These are phyloP conservation scores for Chorisops tibialis DNA, from an alignment of 2,888 invertebrate genomes.

Conservation along the genomic window DNA sequence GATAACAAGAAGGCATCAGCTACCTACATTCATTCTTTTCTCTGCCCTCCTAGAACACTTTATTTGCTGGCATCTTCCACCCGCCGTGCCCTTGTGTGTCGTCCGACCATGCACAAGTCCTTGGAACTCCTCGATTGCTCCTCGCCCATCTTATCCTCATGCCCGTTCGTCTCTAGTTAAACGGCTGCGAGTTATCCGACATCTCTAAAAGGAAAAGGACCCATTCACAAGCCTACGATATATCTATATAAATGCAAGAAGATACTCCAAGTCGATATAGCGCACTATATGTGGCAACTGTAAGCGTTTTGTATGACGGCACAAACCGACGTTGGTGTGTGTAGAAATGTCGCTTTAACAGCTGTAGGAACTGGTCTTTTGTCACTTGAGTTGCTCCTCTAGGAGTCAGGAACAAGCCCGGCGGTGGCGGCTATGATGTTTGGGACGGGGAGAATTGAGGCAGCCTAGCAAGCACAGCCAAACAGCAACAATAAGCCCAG, in stretches of 20 bases:
- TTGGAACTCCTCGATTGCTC: no score
- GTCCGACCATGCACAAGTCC: no score
- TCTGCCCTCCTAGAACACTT: no score
- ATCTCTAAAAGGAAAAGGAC: not conserved
- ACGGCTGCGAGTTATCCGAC: not conserved
- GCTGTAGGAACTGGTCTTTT: not conserved
- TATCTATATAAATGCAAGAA: not conserved
- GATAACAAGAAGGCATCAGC: no score
- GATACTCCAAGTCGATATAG: not conserved
- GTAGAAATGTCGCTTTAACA: not conserved
- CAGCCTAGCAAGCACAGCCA: not conserved
- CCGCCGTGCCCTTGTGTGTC: no score
- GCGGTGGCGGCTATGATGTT: no score
- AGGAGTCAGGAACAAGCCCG: not conserved
- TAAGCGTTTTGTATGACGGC: not conserved
- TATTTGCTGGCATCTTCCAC: no score
- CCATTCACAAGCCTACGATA: not conserved
- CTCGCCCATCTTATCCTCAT: not conserved
- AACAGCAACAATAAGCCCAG: not conserved
- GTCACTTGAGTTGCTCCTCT: not conserved
- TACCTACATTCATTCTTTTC: no score
- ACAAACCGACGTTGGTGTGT: not conserved
- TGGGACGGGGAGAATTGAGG: no score
- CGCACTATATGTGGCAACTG: not conserved
- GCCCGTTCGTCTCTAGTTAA: not conserved